phyloP scores from a whole-genome alignment of 1,140 invertebrate species.

The Cheumatopsyche charites region DNA sequence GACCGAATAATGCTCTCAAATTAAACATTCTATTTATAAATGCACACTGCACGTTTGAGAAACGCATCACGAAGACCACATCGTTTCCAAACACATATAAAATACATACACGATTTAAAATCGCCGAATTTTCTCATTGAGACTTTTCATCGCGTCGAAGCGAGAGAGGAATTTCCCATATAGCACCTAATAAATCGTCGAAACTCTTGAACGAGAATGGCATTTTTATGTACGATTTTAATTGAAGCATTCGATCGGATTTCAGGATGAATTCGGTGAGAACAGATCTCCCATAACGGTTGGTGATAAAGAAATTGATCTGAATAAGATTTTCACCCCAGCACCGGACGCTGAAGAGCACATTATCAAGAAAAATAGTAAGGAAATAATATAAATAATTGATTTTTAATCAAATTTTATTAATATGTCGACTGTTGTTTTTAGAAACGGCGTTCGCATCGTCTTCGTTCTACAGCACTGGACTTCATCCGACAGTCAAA shows the following conservation, averaged over 20 bases:
- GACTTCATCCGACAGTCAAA: conserved; percentile 89
- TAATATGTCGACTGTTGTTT: conserved; percentile 48
- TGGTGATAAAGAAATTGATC: conserved; percentile 67
- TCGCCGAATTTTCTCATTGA: no score
- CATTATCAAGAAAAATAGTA: conserved; percentile 70
- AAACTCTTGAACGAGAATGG: no score
- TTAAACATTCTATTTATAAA: conserved; percentile 28
- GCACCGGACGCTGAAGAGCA: conserved; percentile 76
- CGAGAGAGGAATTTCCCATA: not conserved
- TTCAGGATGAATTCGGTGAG: conserved; percentile 56
- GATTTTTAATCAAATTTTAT: not conserved
- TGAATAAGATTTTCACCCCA: conserved; percentile 86
- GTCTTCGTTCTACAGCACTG: conserved; percentile 90
- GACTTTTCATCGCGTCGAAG: not conserved
- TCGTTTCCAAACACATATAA: no score
- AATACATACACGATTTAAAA: no score
- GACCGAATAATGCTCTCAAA: conserved; percentile 29
- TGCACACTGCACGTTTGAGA: not conserved
- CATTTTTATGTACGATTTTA: no score
- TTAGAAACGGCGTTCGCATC: conserved; percentile 90
- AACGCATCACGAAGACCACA: not conserved
- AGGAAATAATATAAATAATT: conserved; percentile 51
- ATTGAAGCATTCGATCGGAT: conserved; percentile 32
- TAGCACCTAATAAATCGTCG: not conserved
- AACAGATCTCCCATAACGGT: conserved; percentile 55